Conservation (phyloP, 1,140 invertebrate genomes). For the Conopomorpha cramerella region DNA sequence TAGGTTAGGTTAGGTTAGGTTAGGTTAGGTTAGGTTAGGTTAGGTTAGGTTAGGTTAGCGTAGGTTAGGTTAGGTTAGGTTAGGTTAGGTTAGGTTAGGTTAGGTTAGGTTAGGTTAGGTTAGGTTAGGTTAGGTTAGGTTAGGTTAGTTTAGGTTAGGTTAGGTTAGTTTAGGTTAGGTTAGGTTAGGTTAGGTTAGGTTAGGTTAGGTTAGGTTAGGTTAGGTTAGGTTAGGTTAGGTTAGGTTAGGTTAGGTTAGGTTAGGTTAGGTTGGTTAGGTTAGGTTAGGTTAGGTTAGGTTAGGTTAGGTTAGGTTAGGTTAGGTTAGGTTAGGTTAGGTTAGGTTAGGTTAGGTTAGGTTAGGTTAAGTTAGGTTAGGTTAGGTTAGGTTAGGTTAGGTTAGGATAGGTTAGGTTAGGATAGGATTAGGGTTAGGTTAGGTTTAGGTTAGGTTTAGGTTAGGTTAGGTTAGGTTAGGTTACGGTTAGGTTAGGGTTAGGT, state of each 20-base stretch:
- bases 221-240: not conserved
- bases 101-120: not conserved
- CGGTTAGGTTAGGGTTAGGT: not conserved
- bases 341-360: not conserved
- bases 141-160: not conserved
- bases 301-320: not conserved
- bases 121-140: not conserved
- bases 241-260: not conserved
- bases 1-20: not conserved
- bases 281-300: not conserved
- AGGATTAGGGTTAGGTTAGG: not conserved
- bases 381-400: not conserved
- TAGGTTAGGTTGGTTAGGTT: not conserved
- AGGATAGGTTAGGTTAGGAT: not conserved
- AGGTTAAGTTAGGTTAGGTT: not conserved
- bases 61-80: not conserved
- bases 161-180: not conserved
- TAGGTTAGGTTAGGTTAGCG: not conserved
- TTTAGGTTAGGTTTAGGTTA: not conserved
- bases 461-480: not conserved
- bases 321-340: not conserved
- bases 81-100: not conserved
- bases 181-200: not conserved
- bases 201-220: not conserved
- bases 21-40: not conserved